Percentiles rank a stretch among this genome's conserved stretches.
Evolutionary conservation across 2,888 invertebrate species (phyloP).

Genomic region (Rotaria sp.): DNA sequence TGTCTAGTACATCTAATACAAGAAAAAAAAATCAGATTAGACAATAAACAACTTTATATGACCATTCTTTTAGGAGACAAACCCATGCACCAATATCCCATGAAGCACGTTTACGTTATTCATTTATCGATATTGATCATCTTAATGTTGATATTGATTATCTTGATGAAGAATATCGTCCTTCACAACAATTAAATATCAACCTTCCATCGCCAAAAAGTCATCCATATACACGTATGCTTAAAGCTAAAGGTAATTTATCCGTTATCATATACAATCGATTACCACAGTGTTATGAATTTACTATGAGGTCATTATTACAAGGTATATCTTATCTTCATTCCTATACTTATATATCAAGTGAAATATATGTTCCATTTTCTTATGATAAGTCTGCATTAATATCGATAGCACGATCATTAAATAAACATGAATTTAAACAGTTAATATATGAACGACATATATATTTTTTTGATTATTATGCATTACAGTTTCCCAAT

Average conservation of each 20-base stretch:
- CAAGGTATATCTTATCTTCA: background rate
- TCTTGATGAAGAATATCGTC: background rate
- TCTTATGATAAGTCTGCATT: background rate
- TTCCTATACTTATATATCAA: background rate
- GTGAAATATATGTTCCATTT: background rate
- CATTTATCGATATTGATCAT: background rate
- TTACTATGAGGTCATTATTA: background rate
- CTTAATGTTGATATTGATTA: background rate
- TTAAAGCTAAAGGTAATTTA: background rate
- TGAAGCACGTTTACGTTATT: background rate
- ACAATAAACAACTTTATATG: too few relatives aligned
- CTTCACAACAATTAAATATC: background rate
- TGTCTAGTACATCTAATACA: too few relatives aligned
- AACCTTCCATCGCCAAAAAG: background rate
- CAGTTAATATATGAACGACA: background rate
- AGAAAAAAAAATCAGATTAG: too few relatives aligned
- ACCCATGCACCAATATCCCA: background rate
- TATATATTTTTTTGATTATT: background rate
- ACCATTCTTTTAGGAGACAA: too few relatives aligned
- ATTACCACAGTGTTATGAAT: background rate
- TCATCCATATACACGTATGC: background rate
- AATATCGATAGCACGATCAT: background rate
- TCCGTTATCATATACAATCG: background rate
- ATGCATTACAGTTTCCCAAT: background rate
- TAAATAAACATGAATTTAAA: background rate